A percentile compares a stretch with the other conserved stretches of the same genome.
Evolutionary conservation across 2,888 invertebrate genomes (phyloP).

Genomic region (Drosophila ezoana): DNA sequence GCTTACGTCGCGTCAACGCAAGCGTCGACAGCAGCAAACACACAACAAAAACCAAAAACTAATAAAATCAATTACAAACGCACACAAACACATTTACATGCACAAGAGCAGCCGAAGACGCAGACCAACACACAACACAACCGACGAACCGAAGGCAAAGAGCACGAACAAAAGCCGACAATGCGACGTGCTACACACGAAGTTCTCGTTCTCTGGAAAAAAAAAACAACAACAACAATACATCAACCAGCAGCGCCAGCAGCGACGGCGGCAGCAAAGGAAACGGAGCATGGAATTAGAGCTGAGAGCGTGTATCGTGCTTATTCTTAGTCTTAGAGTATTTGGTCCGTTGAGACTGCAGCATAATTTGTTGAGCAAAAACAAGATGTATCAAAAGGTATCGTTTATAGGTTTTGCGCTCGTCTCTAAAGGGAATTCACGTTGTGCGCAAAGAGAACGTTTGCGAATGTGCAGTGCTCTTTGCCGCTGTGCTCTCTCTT

Average conservation of each 20-base stretch:
- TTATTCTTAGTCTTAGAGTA: conserved; percentile 12
- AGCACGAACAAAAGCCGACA: conserved; percentile 60
- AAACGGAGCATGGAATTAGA: conserved; percentile 60
- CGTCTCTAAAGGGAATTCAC: conserved; percentile 48
- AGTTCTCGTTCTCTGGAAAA: conserved; percentile 60
- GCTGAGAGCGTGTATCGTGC: conserved; percentile 49
- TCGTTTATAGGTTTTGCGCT: conserved; percentile 1
- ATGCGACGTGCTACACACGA: conserved; percentile 55
- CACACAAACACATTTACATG: conserved; percentile 63
- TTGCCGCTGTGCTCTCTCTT: conserved; percentile 34
- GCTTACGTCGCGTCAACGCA: conserved; percentile 46
- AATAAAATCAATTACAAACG: conserved; percentile 84
- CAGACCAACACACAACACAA: conserved; percentile 27
- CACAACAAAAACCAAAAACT: conserved; percentile 82
- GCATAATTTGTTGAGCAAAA: conserved; percentile 16
- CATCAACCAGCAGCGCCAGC: conserved; percentile 17
- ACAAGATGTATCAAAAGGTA: conserved; percentile 26
- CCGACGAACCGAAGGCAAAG: conserved; percentile 45
- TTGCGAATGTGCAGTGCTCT: conserved; percentile 39
- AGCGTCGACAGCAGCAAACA: conserved; percentile 71
- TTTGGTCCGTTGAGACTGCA: conserved; percentile 9
- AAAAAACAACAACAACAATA: conserved; percentile 23
- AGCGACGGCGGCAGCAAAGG: conserved; percentile 49
- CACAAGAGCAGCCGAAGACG: conserved; percentile 46
- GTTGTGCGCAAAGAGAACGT: conserved; percentile 46